A percentile compares a stretch with the other conserved stretches of the same genome.
Evolutionary conservation across 2,113 vertebrate genomes (phyloP).

Genomic region (Manacus vitellinus): DNA sequence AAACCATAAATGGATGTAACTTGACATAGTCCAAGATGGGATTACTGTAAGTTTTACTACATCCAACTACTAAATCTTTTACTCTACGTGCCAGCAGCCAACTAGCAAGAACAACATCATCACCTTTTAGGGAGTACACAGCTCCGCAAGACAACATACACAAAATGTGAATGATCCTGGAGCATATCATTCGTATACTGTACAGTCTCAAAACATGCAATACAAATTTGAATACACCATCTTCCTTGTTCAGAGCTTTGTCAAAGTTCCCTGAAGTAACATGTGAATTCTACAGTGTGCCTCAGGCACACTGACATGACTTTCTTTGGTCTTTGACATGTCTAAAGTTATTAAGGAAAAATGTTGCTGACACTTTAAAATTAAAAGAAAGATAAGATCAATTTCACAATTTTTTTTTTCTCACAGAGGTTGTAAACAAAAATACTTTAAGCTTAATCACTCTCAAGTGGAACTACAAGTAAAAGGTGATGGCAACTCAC

Average conservation of each 20-base stretch:
- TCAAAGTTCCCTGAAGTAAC: slow-evolving; percentile 23
- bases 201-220: neutral
- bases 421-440: slow-evolving; percentile 11
- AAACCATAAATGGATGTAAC: slow-evolving; percentile 73
- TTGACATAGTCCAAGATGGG: slow-evolving; percentile 50
- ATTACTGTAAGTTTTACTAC: slow-evolving; percentile 35
- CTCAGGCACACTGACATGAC: neutral
- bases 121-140: neutral
- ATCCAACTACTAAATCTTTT: slow-evolving; percentile 22
- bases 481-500: neutral
- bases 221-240: slow-evolving; percentile 12
- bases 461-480: neutral
- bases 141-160: neutral
- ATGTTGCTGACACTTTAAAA: slow-evolving; percentile 15
- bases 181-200: neutral
- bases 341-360: slow-evolving; percentile 19
- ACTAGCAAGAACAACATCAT: neutral
- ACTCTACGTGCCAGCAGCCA: neutral
- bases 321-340: slow-evolving; percentile 33
- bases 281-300: slow-evolving; percentile 19
- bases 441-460: neutral
- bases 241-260: neutral
- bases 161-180: neutral
- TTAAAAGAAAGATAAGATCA: slow-evolving; percentile 30
- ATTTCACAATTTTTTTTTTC: neutral